Conservation (phyloP, 2,888 invertebrate genomes). For the Synergus umbraculus region DNA sequence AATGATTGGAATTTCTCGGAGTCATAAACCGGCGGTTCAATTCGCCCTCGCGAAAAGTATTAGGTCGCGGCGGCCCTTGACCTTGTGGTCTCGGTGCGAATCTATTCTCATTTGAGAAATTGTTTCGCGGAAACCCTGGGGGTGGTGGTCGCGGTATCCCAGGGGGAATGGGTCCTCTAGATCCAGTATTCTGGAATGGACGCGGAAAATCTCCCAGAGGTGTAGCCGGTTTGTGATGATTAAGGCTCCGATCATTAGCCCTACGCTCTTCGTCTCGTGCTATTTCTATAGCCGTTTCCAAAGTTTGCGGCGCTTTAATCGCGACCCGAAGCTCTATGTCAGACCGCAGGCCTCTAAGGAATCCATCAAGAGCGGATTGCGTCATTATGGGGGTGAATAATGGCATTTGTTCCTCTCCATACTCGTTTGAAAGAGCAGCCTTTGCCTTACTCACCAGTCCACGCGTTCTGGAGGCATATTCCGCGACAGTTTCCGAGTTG, state of each 20-base stretch:
- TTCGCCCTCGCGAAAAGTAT: too few relatives aligned
- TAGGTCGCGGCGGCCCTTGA: too few relatives aligned
- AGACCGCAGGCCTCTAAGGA: not conserved
- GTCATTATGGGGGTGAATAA: not conserved
- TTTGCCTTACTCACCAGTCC: not conserved
- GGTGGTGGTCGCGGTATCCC: too few relatives aligned
- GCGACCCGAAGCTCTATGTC: not conserved
- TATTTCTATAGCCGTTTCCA: not conserved
- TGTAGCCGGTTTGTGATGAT: too few relatives aligned
- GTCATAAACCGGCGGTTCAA: too few relatives aligned
- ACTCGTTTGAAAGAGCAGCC: not conserved
- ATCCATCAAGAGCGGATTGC: not conserved
- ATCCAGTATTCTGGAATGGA: not conserved
- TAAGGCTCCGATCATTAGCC: not conserved
- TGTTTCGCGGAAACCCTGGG: too few relatives aligned
- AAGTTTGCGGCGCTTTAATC: not conserved
- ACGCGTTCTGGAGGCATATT: not conserved
- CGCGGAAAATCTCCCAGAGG: not conserved
- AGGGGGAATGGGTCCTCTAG: too few relatives aligned
- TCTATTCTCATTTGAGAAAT: too few relatives aligned
- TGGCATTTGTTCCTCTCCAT: not conserved
- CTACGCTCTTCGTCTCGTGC: not conserved
- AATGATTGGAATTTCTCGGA: too few relatives aligned
- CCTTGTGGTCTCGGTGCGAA: too few relatives aligned
- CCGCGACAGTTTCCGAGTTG: too few relatives aligned